Evolutionary conservation across 2,888 invertebrate genomes (phyloP), one percentile per base, ranked within the genome.

Genomic region (Sphaeridia pumilis): DNA sequence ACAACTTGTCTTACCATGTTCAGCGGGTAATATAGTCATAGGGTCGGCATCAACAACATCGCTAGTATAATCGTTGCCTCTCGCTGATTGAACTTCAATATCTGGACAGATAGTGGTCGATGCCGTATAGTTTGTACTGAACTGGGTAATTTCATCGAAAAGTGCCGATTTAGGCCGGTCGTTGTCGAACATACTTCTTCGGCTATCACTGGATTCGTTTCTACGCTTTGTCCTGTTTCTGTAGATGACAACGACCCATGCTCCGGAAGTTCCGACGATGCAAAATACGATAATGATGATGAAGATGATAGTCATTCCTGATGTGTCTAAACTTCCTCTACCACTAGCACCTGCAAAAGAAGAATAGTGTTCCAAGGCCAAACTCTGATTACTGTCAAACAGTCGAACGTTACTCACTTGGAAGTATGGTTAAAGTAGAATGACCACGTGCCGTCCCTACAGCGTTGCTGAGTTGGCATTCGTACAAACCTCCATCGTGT

Each of bases 221-320:
- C 56, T 36, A 26, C 53, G 49, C 58, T 87, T 76, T 3, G 87
- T 86, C 58, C 87, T 76, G 4, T 87, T 86, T 68, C 86, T 84
- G 70, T 87, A 88, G 66, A 89, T 88, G 58, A 90, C 87, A 51
- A 88, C 82, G 46, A 90, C 87, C 90, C 92, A 92, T 49, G 89
- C 80, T 17, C 87, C 77, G 1, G 89, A 88, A 5, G 90, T 92
- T n/a, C 84, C 82, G 17, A 93, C 86, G 49, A 90, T 84, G 72
- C 90, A 87, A 70, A 87, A 87, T 36, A 89, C 87, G 0, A 88
- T 84, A 3, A 87, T 87, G 64, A 93, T 87, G 67, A 92, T 81
- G 63, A 90, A 84, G 59, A 92, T 83, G 49, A 89, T 87, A 55
- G 86, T 79, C 73, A 86, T 84, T 64, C 86, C 84, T 2, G 71